Conservation (phyloP, 2,113 vertebrate species). For the Cariama cristata region DNA sequence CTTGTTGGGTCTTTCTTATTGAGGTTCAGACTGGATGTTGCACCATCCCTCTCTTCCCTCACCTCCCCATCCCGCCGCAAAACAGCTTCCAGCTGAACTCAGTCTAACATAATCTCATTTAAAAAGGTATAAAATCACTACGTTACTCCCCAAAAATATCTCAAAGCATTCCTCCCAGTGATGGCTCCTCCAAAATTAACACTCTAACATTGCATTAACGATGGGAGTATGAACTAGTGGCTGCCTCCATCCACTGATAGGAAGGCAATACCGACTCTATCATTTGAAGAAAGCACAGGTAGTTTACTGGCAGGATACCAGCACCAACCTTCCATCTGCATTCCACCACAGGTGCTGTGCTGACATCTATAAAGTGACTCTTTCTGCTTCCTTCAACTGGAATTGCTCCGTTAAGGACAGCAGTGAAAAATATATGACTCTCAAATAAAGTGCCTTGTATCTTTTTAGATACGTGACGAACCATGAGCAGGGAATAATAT, state of each 20-base stretch:
- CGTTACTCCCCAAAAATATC: not conserved
- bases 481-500: not conserved
- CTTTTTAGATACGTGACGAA: not conserved
- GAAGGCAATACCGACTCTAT: not conserved
- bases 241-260: not conserved
- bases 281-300: not conserved
- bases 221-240: not conserved
- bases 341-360: not conserved
- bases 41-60: not conserved
- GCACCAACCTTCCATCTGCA: not conserved
- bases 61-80: fast-evolving
- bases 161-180: not conserved
- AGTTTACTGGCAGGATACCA: not conserved
- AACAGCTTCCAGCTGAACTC: not conserved
- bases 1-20: not conserved
- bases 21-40: not conserved
- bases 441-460: not conserved
- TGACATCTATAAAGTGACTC: not conserved
- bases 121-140: not conserved
- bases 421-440: not conserved
- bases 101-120: not conserved
- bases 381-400: not conserved
- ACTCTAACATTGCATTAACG: not conserved
- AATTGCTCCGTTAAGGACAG: not conserved
- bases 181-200: not conserved